Percentiles rank a stretch among this genome's conserved stretches.
Conservation (phyloP, 2,888 invertebrate genomes). For the Drosophila maculinotata region DNA sequence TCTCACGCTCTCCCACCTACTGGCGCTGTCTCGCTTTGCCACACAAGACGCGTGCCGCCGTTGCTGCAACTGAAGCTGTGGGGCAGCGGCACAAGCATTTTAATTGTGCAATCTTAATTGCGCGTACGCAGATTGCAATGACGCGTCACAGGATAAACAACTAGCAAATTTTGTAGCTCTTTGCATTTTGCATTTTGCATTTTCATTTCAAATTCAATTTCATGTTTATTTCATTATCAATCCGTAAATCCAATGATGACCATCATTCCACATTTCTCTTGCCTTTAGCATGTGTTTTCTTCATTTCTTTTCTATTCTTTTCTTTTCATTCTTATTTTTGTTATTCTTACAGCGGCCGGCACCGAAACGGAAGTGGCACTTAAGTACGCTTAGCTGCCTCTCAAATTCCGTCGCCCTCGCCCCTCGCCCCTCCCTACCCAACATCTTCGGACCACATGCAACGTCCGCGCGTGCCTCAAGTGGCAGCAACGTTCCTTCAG, state of each 20-base stretch:
- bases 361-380: constrained; percentile 21
- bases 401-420: background rate
- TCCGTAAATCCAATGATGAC: background rate
- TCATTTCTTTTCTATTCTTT: background rate
- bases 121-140: constrained; percentile 38
- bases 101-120: constrained; percentile 66
- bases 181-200: constrained; percentile 3
- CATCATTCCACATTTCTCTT: background rate
- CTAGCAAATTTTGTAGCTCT: constrained; percentile 4
- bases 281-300: constrained; percentile 6
- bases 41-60: constrained; percentile 41
- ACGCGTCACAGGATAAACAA: constrained; percentile 41
- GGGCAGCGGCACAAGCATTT: constrained; percentile 40
- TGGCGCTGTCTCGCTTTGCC: constrained; percentile 24
- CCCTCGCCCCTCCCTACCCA: background rate
- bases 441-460: constrained; percentile 8
- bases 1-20: background rate
- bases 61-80: constrained; percentile 1
- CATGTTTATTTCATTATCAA: constrained; percentile 5
- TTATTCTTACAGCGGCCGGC: too few species aligned
- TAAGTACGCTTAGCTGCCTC: constrained; percentile 7
- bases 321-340: constrained; percentile 5
- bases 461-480: constrained; percentile 4
- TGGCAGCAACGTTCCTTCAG: background rate
- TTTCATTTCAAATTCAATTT: constrained; percentile 12